A percentile compares a stretch with the other conserved stretches of the same genome.
These are phyloP conservation scores for Stenichneumon culpator DNA, from an alignment of 2,888 invertebrate genomes.

Conservation along the genomic window DNA sequence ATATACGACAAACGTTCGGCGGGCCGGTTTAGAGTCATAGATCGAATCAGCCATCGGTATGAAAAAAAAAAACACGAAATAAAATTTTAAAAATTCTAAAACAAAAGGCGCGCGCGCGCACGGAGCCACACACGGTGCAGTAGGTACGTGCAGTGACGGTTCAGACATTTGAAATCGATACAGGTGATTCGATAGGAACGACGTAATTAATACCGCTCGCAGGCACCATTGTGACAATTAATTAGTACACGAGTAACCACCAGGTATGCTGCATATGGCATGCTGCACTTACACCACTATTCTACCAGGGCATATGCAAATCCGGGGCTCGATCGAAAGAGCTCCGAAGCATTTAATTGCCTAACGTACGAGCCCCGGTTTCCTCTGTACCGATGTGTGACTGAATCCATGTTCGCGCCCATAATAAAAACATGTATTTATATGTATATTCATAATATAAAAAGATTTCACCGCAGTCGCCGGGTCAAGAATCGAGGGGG, in stretches of 20 bases:
- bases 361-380: background rate
- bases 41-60: background rate
- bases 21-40: background rate
- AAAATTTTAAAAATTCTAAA: background rate
- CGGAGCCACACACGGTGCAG: background rate
- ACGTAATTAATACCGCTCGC: slow-evolving; percentile 58
- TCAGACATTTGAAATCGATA: slow-evolving; percentile 47
- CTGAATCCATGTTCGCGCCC: background rate
- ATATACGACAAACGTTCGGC: background rate
- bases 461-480: too few species aligned
- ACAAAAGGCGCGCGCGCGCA: background rate
- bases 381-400: background rate
- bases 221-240: slow-evolving; percentile 59
- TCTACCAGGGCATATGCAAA: background rate
- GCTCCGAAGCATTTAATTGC: slow-evolving; percentile 24
- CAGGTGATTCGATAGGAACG: slow-evolving; percentile 40
- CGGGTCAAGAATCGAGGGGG: too few species aligned
- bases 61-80: background rate
- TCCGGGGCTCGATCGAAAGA: slow-evolving; percentile 7
- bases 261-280: slow-evolving; percentile 59
- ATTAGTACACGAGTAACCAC: slow-evolving; percentile 55
- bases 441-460: too few species aligned
- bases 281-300: slow-evolving; percentile 47
- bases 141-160: slow-evolving; percentile 1
- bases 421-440: background rate